phyloP scores from a whole-genome alignment of 1,140 invertebrate species.

The Drosophila ficusphila region DNA sequence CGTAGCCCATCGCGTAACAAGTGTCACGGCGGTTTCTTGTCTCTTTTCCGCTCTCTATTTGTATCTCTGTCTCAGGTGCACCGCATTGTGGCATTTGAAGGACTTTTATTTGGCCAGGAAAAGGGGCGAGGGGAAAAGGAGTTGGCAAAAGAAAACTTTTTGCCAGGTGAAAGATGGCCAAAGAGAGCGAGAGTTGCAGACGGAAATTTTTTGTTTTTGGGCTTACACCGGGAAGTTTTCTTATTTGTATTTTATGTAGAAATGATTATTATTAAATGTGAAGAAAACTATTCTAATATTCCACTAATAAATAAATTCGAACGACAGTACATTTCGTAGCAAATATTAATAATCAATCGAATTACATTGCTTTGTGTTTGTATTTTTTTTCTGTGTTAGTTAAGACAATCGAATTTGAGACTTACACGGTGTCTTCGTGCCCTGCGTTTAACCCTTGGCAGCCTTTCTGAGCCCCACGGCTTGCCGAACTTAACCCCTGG shows the following conservation, averaged over 20 bases:
- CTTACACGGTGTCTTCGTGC: slow-evolving; percentile 52
- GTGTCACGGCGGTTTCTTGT: slow-evolving; percentile 34
- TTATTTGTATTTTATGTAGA: too few relatives aligned
- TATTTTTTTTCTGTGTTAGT: not conserved
- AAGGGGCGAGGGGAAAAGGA: slow-evolving; percentile 1
- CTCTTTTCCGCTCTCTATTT: slow-evolving; percentile 15
- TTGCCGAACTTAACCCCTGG: slow-evolving; percentile 10
- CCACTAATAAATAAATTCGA: too few relatives aligned
- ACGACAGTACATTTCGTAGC: too few relatives aligned
- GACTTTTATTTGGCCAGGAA: slow-evolving; percentile 61
- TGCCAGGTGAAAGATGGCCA: slow-evolving; percentile 15
- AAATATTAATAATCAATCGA: too few relatives aligned
- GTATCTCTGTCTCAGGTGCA: slow-evolving; percentile 53
- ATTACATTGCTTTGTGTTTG: too few relatives aligned
- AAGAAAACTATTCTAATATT: too few relatives aligned
- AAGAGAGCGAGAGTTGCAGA: slow-evolving; percentile 7
- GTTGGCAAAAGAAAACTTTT: slow-evolving; percentile 49
- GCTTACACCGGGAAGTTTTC: not conserved
- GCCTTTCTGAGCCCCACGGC: slow-evolving; percentile 21
- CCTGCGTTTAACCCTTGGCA: slow-evolving; percentile 35
- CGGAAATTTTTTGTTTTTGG: not conserved
- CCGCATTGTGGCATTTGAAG: slow-evolving; percentile 58
- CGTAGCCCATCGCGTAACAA: slow-evolving; percentile 58
- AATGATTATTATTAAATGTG: too few relatives aligned
- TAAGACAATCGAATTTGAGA: slow-evolving; percentile 57